Base-by-base conservation (phyloP, 1,140 invertebrate species). In the Drosophila auraria region DNA sequence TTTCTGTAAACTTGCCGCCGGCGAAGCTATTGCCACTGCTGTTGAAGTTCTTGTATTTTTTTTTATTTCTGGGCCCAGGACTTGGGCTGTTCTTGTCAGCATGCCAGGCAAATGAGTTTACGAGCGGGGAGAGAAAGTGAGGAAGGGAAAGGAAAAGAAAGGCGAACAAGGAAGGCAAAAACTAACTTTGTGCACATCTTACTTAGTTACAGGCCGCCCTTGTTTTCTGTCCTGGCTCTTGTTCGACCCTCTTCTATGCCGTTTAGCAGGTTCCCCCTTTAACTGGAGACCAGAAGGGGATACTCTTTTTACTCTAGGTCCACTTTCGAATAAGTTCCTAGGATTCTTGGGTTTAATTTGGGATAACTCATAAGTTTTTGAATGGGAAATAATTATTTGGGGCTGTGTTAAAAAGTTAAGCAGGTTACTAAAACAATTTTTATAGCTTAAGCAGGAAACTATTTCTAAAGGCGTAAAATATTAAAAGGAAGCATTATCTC, bases 51-150 rank as follows among this genome's bases (percentile, higher is more conserved):
- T 56, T 70, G 44, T 69, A 62, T 25, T 56, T 56, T 23, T 56
- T 23, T 9, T 38, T 27, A n/a, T 17, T 25, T 54, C 65, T 54
- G 76, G 33, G 53, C 33, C 33, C 54, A n/a, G 33, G 54, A 56
- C 54, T 56, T 23, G 60, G 64, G 30, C 59, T 66, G 61, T 79
- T 65, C 44, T 60, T 78, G 56, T 70, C 51, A 78, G 57, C 44
- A 54, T 70, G 51, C 83, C 50, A 87, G 63, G 63, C 80, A 87
- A 87, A 87, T 87, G 83, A 87, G 83, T 86, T 86, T 80, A 68
- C 49, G 62, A 72, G 57, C 42, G 60, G 42, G 14, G 51, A 68
- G 70, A 59, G 53, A 78, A 36, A 64, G 47, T 53, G 17, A 2
- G n/a, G n/a, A 61, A 36, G 38, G 54, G 49, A 69, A 49, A 58